Evolutionary conservation across 2,797 vertebrate genomes (phyloP), one percentile per base, ranked within the genome.

Genomic region (Cynodonichthys magdalenae): DNA sequence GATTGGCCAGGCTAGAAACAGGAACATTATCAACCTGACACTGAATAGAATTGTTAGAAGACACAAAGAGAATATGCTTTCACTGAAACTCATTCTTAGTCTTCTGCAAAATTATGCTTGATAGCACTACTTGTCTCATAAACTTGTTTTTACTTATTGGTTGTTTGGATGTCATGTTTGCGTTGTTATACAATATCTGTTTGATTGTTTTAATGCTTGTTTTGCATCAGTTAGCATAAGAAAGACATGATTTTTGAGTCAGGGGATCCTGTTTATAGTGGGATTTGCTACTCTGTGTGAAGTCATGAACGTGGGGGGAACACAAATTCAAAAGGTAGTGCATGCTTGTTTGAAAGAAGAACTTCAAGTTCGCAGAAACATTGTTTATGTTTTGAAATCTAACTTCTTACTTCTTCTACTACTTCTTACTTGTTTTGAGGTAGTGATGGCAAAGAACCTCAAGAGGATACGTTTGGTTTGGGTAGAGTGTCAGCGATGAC

Each of bases 401-500:
- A 61, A 70, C 36, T 24, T 24, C 24, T 24, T 31, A 31, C 29
- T 31, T 31, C 5, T 7, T 5, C 29, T 7, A 7, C 29, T n/a
- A n/a, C 36, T 46, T 56, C 84, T 92, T 91, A 98, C 97, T 95
- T 89, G 93, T 91, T 60, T 92, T 89, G 66, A 98, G 72, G 74
- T 95, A 96, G 73, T 94, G 91, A 62, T 93, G 85, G 72, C 94
- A 92, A 75, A 98, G 94, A 31, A 95, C 88, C 90, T 98, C 95
- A 66, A 98, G 83, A 51, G 96, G 95, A 81, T 94, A 98, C 41
- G 76, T 89, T 39, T 88, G 27, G 15, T 84, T 71, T 34, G 96
- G 95, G 71, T 98, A 99, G 48, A 91, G 77, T 52, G 81, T 79
- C 59, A 94, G 79, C 94, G 96, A 96, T 63, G 91, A 83, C 51